Conservation (phyloP, 1,140 invertebrate species). For the Papilio glaucus region DNA sequence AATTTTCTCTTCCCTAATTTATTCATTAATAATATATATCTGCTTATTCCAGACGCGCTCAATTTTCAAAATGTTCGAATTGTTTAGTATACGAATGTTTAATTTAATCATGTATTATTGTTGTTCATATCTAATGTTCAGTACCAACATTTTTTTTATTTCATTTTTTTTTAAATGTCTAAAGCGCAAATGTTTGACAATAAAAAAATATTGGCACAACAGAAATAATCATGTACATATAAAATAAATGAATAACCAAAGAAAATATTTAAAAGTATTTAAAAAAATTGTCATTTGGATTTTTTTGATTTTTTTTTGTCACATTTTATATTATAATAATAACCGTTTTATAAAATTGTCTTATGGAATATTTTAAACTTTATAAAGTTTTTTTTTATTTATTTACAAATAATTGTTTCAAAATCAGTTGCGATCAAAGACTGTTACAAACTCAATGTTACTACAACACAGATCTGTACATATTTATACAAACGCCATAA, state of each 20-base stretch:
- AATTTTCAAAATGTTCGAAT: background rate
- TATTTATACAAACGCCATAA: conserved; percentile 19
- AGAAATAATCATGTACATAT: background rate
- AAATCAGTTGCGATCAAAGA: conserved; percentile 33
- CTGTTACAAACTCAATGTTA: conserved; percentile 32
- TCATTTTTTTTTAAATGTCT: background rate
- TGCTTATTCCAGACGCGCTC: no score
- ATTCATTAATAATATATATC: background rate
- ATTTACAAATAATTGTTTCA: background rate
- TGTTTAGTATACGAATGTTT: background rate
- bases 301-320: background rate
- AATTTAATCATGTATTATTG: background rate
- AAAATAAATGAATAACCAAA: background rate
- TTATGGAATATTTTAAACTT: background rate
- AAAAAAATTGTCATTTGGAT: background rate
- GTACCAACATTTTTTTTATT: background rate
- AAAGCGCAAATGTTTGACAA: background rate
- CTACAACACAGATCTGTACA: conserved; percentile 42
- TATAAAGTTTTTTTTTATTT: background rate
- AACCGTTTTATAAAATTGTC: background rate
- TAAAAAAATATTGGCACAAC: background rate
- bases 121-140: background rate
- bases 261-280: background rate
- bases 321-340: background rate
- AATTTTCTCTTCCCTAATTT: no score